phyloP scores from a whole-genome alignment of 2,797 vertebrate genomes.

The Chlorospingus semifuscus region DNA sequence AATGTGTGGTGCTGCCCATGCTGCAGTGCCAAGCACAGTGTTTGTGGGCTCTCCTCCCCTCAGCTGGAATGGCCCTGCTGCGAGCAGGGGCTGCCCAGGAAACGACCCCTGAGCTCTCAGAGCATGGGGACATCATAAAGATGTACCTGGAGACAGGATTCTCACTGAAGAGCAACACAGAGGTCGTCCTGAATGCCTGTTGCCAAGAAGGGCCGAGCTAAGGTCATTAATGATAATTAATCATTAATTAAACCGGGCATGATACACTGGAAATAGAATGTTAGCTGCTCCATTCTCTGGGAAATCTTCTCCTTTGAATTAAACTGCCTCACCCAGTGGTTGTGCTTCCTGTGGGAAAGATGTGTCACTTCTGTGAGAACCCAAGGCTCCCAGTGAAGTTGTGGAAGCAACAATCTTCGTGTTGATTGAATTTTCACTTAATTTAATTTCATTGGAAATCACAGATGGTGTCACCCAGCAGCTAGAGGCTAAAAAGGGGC shows the following conservation, averaged over 20 bases:
- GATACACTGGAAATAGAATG: background rate
- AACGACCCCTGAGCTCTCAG: background rate
- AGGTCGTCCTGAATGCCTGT: background rate
- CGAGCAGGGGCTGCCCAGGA: background rate
- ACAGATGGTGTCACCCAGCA: slow-evolving; percentile 76
- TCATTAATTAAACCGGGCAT: slow-evolving; percentile 19
- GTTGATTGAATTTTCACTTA: slow-evolving; percentile 77
- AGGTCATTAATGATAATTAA: slow-evolving; percentile 48
- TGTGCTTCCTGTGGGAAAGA: background rate
- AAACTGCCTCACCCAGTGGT: background rate
- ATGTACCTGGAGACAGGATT: background rate
- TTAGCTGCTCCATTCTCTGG: background rate
- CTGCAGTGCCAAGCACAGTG: background rate
- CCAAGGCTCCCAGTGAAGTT: slow-evolving; percentile 51
- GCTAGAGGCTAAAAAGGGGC: slow-evolving; percentile 74
- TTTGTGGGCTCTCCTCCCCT: background rate
- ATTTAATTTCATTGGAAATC: slow-evolving; percentile 78
- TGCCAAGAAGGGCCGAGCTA: background rate
- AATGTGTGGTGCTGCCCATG: background rate
- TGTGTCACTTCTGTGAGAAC: background rate
- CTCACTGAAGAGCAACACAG: background rate
- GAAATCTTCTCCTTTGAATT: background rate
- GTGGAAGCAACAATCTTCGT: slow-evolving; percentile 66
- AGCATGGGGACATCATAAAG: background rate
- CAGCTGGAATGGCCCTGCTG: background rate